Conservation (phyloP, 2,113 vertebrate genomes). For the Cyanoramphus novaezelandiae region DNA sequence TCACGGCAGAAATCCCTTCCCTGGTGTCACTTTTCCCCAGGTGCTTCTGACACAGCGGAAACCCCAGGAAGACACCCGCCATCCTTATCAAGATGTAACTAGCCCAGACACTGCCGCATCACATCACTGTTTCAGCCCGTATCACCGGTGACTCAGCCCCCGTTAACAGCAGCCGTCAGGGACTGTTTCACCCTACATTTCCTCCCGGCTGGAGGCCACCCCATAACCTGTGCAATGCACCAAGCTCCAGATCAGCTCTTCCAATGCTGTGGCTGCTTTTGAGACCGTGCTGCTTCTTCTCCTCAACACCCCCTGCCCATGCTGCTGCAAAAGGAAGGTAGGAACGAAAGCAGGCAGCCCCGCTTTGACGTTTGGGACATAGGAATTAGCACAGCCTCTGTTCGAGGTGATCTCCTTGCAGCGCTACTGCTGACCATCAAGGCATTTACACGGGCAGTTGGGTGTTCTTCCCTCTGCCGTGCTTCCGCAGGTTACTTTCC, state of each 20-base stretch:
- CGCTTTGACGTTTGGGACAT: neutral
- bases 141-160: conserved; percentile 10
- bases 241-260: neutral
- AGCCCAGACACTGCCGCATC: neutral
- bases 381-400: neutral
- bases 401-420: neutral
- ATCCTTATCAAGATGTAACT: conserved; percentile 49
- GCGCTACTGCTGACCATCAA: neutral
- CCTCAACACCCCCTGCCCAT: rapidly evolving
- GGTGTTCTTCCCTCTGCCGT: neutral
- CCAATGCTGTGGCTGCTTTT: neutral
- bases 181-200: neutral
- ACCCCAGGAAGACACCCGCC: neutral
- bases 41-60: conserved; percentile 43
- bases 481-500: neutral
- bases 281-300: neutral
- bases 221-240: neutral
- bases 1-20: neutral
- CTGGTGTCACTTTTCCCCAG: conserved; percentile 3
- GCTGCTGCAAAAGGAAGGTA: neutral
- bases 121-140: neutral
- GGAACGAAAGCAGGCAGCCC: neutral
- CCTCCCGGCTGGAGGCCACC: neutral
- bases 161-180: neutral
- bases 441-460: neutral